Base-by-base conservation (phyloP, 2,113 vertebrate species). In the Neopipo cinnamomea region DNA sequence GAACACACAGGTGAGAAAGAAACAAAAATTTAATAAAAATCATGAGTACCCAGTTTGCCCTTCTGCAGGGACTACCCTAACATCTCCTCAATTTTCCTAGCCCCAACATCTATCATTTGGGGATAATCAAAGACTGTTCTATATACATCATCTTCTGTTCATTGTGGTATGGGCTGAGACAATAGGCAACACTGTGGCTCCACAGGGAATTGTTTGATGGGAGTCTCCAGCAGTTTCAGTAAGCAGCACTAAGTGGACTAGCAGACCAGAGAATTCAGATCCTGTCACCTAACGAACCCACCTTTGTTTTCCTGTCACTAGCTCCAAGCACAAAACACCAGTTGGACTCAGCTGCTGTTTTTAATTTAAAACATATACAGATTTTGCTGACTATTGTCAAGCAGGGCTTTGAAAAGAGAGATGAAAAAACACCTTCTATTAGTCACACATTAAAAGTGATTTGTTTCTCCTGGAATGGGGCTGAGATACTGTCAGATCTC, bases 351-450 rank as follows among this genome's bases (percentile, higher is more conserved):
- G 78, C 8, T 3, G 3, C 74, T 88, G 78, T 27, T 83, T 96
- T 95, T 94, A 91, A 95, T 86, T 91, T 84, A 93, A 94, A 88
- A 47, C 72, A 77, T 17, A 74, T 3, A 67, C n/a, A 74, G 47
- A 84, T 85, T 84, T 90, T 75, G 55, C 68, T 86, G 76, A 92
- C 56, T 74, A 72, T 89, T 80, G 84, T 84, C 68, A 78, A 88
- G 68, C 1, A 0, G 14, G 52, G 22, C 71, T 95, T 86, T 86
- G 68, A 85, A 96, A 76, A 90, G 41, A 44, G 62, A 91, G 41
- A 47, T 9, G 8, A 65, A 71, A 92, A 83, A 95, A 72, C 33
- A 67, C 55, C 46, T 95, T 75, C 83, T 88, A 39, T 31, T n/a
- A 89, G 79, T 81, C 66, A 73, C 31, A 81, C 22, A 52, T 73